Base-by-base conservation (phyloP, 2,888 invertebrate species). In the Noctua fimbriata region DNA sequence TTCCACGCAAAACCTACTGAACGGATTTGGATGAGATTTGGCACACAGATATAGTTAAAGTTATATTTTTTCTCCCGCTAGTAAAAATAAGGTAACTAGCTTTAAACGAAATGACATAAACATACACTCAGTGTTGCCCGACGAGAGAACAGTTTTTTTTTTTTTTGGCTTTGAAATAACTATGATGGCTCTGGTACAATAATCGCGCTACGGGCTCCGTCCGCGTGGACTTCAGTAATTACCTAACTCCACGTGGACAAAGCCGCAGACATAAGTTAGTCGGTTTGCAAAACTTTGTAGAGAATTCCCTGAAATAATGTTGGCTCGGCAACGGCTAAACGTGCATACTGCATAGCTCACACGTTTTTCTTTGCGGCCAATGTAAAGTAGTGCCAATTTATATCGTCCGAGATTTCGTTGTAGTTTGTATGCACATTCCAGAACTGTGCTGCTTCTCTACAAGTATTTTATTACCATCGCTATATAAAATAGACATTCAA, bases 341-440 rank as follows among this genome's bases (percentile, higher is more conserved):
- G 0, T 65, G 58, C 66, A 70, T 71, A 28, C 1, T 65, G 55
- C 66, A 66, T 63, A 49, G 52, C 65, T 67, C 47, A 49, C 47
- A 58, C n/a, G 70, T 63, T 74, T 71, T 69, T 60, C 32, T 73
- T 77, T 65, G 69, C 1, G 52, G 41, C 18, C 58, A 76, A 58
- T 67, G 28, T 67, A 72, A 83, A 74, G 24, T 55, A 79, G 76
- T 85, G 73, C 83, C 67, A 76, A 85, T 85, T 82, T 63, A 79
- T 71, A 72, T 21, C 63, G 60, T 44, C 55, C 41, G 60, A 44
- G 67, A 28, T 67, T 67, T 67, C 67, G 44, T 67, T 10, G 67
- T 18, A 7, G 12, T 44, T 69, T 71, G 58, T 67, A 74, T 72
- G 69, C 63, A 67, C 55, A 81, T 73, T 84, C 63, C 58, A 72